Evolutionary conservation across 2,113 vertebrate species (phyloP), one percentile per base, ranked within the genome.

Genomic region (Hippocampus abdominalis): DNA sequence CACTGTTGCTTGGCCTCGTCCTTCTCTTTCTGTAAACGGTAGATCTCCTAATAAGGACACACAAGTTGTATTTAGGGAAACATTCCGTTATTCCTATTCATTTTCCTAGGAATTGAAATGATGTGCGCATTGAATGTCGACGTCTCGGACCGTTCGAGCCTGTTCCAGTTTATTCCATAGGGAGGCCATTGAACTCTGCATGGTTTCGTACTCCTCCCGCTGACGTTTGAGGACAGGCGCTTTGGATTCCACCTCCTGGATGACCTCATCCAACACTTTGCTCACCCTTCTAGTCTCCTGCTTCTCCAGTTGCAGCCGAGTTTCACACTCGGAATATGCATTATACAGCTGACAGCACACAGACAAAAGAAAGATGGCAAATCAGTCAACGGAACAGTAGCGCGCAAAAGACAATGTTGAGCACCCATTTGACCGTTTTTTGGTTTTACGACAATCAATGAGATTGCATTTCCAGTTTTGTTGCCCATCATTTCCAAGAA

Each of bases 211-310:
- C 70, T 99, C 97, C 76, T 98, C 96, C 29, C 94, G 91, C 69
- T 99, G 96, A 5, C 95, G 94, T 87, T 93, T 96, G 51, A 99
- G 84, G 70, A 98, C 92, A 0, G 96, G 95, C 0, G 96, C 96
- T 89, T 98, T 98, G 62, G 94, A 93, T 88, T 99, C 97, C 10
- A 98, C 94, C 85, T 99, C 96, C 81, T 93, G 93, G 25, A 96
- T 92, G 64, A 97, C 96, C 89, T 99, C 96, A 86, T 96, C 95
- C 83, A 99, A 87, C 12, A 95, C 95, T 72, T 93, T 93, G 85
- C 93, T 96, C 61, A 97, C 93, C 74, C 94, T 92, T 76, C 93
- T 93, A 32, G 93, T 96, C 86, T 99, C 96, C 81, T 95, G 91
- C 75, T 94, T 95, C 82, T 97, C 95, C 71, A 97, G 88, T 79